A percentile compares a stretch with the other conserved stretches of the same genome.
Evolutionary conservation across 2,113 vertebrate genomes (phyloP).

Genomic region (Pomatorhinus ruficollis): DNA sequence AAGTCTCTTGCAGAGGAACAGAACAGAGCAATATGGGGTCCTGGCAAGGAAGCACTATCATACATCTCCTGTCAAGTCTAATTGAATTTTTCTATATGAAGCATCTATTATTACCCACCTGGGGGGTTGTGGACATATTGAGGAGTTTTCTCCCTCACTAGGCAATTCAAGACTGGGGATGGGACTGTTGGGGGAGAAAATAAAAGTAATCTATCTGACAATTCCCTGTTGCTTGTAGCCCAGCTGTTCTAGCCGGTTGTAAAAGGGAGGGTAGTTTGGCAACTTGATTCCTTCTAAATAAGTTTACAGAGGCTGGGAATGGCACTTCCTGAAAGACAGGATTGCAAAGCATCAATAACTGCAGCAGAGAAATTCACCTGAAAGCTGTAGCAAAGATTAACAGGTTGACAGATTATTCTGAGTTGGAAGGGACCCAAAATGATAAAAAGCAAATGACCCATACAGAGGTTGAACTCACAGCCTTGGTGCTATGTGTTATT

Average conservation of each 20-base stretch:
- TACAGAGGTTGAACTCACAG: not conserved
- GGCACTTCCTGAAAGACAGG: not conserved
- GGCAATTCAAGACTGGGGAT: not conserved
- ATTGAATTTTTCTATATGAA: slow-evolving; percentile 32
- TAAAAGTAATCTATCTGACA: not conserved
- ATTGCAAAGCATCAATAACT: not conserved
- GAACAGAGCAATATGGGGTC: not conserved
- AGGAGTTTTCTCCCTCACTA: not conserved
- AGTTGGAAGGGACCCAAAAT: not conserved
- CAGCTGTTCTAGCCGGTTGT: not conserved
- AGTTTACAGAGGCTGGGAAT: not conserved
- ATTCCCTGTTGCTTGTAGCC: not conserved
- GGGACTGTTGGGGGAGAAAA: not conserved
- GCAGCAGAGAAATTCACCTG: not conserved
- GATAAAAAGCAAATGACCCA: not conserved
- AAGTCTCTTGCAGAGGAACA: not conserved
- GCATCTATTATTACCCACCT: slow-evolving; percentile 13
- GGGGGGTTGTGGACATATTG: slow-evolving; percentile 20
- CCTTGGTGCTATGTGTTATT: not conserved
- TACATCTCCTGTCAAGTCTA: slow-evolving; percentile 30
- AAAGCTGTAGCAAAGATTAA: not conserved
- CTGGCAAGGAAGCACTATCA: slow-evolving; percentile 1
- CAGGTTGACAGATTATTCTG: not conserved
- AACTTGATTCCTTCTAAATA: not conserved
- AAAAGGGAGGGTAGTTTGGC: not conserved